phyloP scores from a whole-genome alignment of 2,888 invertebrate species.

The Drosophila hamatofila region DNA sequence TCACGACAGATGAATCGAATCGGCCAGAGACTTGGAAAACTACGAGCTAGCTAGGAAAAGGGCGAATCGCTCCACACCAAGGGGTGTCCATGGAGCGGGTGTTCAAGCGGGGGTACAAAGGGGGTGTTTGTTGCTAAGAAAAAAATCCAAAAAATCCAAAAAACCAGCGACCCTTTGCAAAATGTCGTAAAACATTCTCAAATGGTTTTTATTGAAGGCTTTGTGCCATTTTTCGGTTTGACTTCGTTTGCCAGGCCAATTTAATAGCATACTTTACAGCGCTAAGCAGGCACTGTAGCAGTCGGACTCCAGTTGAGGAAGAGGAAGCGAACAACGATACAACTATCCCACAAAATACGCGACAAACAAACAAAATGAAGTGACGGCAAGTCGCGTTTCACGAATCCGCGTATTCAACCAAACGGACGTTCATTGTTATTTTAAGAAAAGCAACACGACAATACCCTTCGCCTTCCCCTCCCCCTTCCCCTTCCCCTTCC shows the following conservation, averaged over 20 bases:
- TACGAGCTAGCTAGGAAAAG: background rate
- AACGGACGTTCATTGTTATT: conserved; percentile 80
- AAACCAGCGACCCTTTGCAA: conserved; percentile 37
- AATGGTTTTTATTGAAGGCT: conserved; percentile 61
- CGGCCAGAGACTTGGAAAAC: conserved; percentile 30
- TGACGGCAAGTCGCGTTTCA: conserved; percentile 57
- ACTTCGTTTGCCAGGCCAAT: conserved; percentile 81
- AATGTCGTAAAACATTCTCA: conserved; percentile 60
- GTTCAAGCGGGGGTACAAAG: background rate
- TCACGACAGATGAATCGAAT: conserved; percentile 48
- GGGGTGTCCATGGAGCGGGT: background rate
- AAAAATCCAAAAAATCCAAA: background rate
- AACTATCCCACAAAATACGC: conserved; percentile 50
- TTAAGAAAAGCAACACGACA: conserved; percentile 75
- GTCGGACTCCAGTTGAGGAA: background rate
- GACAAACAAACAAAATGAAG: conserved; percentile 79
- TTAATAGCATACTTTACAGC: conserved; percentile 82
- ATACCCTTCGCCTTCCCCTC: conserved; percentile 20
- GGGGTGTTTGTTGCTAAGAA: background rate
- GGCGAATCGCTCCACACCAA: background rate
- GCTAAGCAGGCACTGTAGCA: conserved; percentile 70
- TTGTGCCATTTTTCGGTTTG: conserved; percentile 53
- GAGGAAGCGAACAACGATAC: conserved; percentile 22
- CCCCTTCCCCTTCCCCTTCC: background rate
- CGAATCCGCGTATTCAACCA: conserved; percentile 49